A percentile compares a stretch with the other conserved stretches of the same genome.
These are phyloP conservation scores for Halcyon chelicuti DNA, from an alignment of 2,797 vertebrate genomes.

Conservation along the genomic window DNA sequence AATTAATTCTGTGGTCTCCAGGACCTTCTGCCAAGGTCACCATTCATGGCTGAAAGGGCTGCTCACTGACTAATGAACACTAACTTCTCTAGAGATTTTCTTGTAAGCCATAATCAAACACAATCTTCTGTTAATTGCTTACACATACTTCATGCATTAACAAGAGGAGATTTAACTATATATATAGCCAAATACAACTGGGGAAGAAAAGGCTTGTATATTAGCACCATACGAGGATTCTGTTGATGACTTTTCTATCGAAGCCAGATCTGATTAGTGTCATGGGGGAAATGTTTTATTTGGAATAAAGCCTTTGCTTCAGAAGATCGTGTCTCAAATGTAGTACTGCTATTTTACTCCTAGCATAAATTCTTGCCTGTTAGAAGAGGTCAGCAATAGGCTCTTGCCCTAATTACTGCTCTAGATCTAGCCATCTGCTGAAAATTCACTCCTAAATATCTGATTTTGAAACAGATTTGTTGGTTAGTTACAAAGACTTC, in stretches of 20 bases:
- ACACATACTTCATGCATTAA: constrained; percentile 26
- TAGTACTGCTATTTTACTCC: not conserved
- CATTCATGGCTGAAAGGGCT: constrained; percentile 36
- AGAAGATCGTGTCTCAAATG: not conserved
- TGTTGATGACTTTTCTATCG: not conserved
- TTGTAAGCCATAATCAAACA: constrained; percentile 23
- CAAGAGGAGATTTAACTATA: constrained; percentile 13
- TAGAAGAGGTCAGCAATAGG: not conserved
- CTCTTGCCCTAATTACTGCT: not conserved
- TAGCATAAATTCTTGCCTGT: not conserved
- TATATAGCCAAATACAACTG: not conserved
- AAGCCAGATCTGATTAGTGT: constrained; percentile 32
- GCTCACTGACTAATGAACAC: constrained; percentile 16
- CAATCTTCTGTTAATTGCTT: constrained; percentile 52
- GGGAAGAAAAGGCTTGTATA: not conserved
- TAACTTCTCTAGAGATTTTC: constrained; percentile 34
- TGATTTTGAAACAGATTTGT: constrained; percentile 3
- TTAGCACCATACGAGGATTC: not conserved
- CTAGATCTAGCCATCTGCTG: not conserved
- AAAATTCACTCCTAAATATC: not conserved
- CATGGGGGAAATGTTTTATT: not conserved
- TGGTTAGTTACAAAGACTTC: not conserved
- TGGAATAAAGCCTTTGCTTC: constrained; percentile 10
- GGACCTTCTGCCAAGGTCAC: constrained; percentile 57
- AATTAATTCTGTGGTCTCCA: constrained; percentile 11